phyloP scores from a whole-genome alignment of 2,888 invertebrate species.

The Amphimallon solstitiale region DNA sequence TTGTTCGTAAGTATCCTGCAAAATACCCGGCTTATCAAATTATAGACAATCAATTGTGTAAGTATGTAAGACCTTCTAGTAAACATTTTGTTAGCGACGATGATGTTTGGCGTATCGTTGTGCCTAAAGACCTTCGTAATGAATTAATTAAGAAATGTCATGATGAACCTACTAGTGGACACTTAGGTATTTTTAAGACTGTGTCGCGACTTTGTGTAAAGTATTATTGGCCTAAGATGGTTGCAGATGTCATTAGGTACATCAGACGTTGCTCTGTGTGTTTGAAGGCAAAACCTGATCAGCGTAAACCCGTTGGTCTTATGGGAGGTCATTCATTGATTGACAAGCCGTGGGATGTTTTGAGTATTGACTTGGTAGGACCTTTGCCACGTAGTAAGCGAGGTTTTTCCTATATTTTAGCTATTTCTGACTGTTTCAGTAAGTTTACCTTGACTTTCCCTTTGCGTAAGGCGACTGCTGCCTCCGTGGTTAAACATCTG shows the following conservation, averaged over 20 bases:
- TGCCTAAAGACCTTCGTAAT: slow-evolving; percentile 37
- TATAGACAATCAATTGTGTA: not conserved
- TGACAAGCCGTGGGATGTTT: slow-evolving; percentile 41
- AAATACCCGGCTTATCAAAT: not conserved
- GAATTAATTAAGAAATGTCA: slow-evolving; percentile 44
- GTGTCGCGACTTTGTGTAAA: slow-evolving; percentile 23
- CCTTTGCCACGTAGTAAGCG: slow-evolving; percentile 41
- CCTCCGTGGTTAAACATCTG: too few relatives aligned
- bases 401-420: slow-evolving; percentile 41
- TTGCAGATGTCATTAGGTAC: slow-evolving; percentile 47
- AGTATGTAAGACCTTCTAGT: not conserved
- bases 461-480: too few relatives aligned
- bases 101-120: slow-evolving; percentile 43
- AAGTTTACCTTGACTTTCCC: slow-evolving; percentile 41
- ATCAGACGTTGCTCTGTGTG: too few relatives aligned
- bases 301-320: slow-evolving; percentile 41
- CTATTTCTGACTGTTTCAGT: slow-evolving; percentile 42
- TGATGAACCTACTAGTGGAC: slow-evolving; percentile 47
- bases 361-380: slow-evolving; percentile 44
- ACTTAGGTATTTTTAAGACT: slow-evolving; percentile 47
- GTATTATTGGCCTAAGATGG: slow-evolving; percentile 50
- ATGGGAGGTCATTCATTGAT: slow-evolving; percentile 44
- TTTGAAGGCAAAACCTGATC: slow-evolving; percentile 44
- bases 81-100: slow-evolving; percentile 25
- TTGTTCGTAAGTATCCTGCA: not conserved